Evolutionary conservation across 2,113 vertebrate genomes (phyloP), one percentile per base, ranked within the genome.

Genomic region (Bubo bubo): DNA sequence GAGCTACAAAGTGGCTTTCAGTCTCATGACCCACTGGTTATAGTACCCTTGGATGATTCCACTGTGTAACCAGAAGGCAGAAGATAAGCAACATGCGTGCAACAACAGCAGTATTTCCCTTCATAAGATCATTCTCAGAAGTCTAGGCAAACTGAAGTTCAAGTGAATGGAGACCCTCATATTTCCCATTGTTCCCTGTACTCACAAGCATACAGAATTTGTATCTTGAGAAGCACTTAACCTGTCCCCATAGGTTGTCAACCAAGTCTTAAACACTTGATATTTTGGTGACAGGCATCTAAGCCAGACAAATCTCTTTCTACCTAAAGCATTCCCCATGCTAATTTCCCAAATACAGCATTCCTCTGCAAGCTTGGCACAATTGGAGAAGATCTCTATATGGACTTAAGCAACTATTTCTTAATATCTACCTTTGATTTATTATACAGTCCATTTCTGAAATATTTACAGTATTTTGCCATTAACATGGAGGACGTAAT

Each of bases 401-500:
- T 37, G 24, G 10, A 72, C 30, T 76, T 73, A 80, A 76, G 37
- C 3, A 86, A 35, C 14, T 59, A 7, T 76, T 66, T 75, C 19
- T 67, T 79, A 73, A 80, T 58, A 73, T 20, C 17, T 91, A 79
- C 27, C 3, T 88, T 58, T 88, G 32, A 77, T 66, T 82, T 86
- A 83, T 70, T 76, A 41, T 27, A 41, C 18, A 37, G 32, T 59
- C 37, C 20, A 58, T 86, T 95, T 86, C n/a, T 74, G n/a, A 95
- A 96, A 90, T 92, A 90, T 92, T 96, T 93, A 88, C 37, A 12
- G 20, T 70, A 8, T 93, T 91, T 90, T 87, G 4, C 23, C 50
- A 86, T 92, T 86, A 66, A 52, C 28, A 55, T n/a, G 30, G 50
- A 73, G 41, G 18, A 68, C 4, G 8, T 34, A 88, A 83, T 66